phyloP scores from a whole-genome alignment of 2,113 vertebrate genomes.

The Dunckerocampus dactyliophorus region DNA sequence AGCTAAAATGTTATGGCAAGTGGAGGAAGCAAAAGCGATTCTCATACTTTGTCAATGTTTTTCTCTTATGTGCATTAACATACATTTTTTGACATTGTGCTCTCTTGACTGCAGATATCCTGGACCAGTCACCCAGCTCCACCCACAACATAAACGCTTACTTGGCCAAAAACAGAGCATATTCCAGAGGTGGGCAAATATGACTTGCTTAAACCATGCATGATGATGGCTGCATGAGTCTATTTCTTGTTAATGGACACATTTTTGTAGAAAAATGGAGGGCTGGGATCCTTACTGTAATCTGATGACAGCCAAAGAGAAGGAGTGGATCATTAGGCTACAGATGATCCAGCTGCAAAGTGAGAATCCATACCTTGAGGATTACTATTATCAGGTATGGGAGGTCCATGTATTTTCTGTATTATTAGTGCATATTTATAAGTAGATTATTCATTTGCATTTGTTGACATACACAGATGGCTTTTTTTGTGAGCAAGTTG shows the following conservation, averaged over 20 bases:
- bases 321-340: slow-evolving; percentile 89
- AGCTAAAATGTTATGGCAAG: too few species aligned
- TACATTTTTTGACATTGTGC: neutral
- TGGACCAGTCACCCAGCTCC: slow-evolving; percentile 83
- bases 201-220: neutral
- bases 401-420: neutral
- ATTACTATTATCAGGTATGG: slow-evolving; percentile 93
- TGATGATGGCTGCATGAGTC: neutral
- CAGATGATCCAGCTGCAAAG: slow-evolving; percentile 96
- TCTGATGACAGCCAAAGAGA: slow-evolving; percentile 87
- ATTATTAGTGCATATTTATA: too few species aligned
- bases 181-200: slow-evolving; percentile 66
- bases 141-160: slow-evolving; percentile 86
- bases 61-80: too few species aligned
- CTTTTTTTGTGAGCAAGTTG: too few species aligned
- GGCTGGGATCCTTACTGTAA: slow-evolving; percentile 77
- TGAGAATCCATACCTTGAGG: slow-evolving; percentile 83
- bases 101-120: slow-evolving; percentile 43
- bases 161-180: slow-evolving; percentile 74
- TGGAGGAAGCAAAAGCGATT: too few species aligned
- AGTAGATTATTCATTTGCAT: too few species aligned
- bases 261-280: slow-evolving; percentile 71
- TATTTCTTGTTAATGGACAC: neutral
- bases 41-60: too few species aligned
- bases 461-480: too few species aligned